Percentiles rank a stretch among this genome's conserved stretches.
These are phyloP conservation scores for Ammodytes dubius DNA, from an alignment of 2,113 vertebrate species.

Conservation along the genomic window DNA sequence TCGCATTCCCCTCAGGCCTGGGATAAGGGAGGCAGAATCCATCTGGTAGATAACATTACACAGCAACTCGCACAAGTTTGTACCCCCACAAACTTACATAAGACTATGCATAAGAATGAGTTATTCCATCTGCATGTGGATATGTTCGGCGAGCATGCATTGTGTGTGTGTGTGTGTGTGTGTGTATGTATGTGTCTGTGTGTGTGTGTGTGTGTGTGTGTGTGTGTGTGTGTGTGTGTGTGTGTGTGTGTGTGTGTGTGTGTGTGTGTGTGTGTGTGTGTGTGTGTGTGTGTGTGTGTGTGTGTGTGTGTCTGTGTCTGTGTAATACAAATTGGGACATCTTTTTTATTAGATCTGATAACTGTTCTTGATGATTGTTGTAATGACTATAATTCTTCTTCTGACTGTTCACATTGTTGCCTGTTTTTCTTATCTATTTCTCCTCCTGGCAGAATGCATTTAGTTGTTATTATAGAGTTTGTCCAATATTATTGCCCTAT, in stretches of 20 bases:
- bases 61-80: constrained; percentile 71
- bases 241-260: background rate
- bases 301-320: background rate
- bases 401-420: constrained; percentile 9
- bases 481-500: constrained; percentile 32
- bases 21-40: constrained; percentile 74
- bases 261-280: too few species aligned
- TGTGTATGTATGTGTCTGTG: too few species aligned
- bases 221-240: background rate
- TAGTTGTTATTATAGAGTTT: constrained; percentile 4
- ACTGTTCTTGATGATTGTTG: constrained; percentile 12
- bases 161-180: background rate
- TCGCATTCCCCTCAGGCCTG: constrained; percentile 64
- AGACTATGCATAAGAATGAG: constrained; percentile 74
- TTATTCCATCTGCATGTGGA: constrained; percentile 47
- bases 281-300: too few species aligned
- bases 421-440: constrained; percentile 12
- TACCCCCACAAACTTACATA: constrained; percentile 73
- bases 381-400: constrained; percentile 31
- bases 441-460: background rate
- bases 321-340: constrained; percentile 38
- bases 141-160: constrained; percentile 9
- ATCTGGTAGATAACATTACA: constrained; percentile 80
- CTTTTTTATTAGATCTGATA: constrained; percentile 35
- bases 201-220: too few species aligned